Conservation (phyloP, 2,888 invertebrate genomes). For the Perdita meconis region DNA sequence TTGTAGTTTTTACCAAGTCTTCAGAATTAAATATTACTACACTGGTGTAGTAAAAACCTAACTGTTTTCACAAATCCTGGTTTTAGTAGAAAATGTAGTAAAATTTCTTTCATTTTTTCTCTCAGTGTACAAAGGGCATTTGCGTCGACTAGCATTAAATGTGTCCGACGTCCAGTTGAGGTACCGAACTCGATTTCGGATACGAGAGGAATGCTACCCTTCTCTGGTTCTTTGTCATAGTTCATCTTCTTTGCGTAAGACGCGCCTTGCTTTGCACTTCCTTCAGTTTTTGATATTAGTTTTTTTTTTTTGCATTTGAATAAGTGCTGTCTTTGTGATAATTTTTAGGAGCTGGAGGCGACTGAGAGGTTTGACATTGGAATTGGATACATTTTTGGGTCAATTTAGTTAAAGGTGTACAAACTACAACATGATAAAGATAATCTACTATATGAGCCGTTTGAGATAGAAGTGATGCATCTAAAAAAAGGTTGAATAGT, state of each 20-base stretch:
- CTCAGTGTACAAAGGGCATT: conserved; percentile 36
- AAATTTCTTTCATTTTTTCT: too few relatives aligned
- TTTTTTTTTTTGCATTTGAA: conserved; percentile 1
- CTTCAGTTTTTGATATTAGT: conserved; percentile 3
- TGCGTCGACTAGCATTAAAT: conserved; percentile 46
- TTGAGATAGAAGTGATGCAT: too few relatives aligned
- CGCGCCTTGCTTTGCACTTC: background rate
- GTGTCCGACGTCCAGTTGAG: conserved; percentile 47
- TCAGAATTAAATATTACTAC: too few relatives aligned
- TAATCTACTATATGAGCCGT: too few relatives aligned
- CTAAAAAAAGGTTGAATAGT: too few relatives aligned
- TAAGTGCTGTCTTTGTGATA: conserved; percentile 17
- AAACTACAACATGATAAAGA: too few relatives aligned
- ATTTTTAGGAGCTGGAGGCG: background rate
- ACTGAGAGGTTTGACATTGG: background rate
- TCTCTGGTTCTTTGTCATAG: conserved; percentile 24
- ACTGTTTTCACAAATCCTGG: too few relatives aligned
- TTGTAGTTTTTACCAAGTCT: too few relatives aligned
- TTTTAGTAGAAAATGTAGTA: too few relatives aligned
- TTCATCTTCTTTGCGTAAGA: background rate
- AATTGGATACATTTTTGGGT: background rate
- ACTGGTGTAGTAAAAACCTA: too few relatives aligned
- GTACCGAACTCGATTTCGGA: conserved; percentile 32
- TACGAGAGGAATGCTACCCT: conserved; percentile 33
- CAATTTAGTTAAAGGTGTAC: background rate